Conservation (phyloP, 2,888 invertebrate species). For the Cacoxenus indagator region DNA sequence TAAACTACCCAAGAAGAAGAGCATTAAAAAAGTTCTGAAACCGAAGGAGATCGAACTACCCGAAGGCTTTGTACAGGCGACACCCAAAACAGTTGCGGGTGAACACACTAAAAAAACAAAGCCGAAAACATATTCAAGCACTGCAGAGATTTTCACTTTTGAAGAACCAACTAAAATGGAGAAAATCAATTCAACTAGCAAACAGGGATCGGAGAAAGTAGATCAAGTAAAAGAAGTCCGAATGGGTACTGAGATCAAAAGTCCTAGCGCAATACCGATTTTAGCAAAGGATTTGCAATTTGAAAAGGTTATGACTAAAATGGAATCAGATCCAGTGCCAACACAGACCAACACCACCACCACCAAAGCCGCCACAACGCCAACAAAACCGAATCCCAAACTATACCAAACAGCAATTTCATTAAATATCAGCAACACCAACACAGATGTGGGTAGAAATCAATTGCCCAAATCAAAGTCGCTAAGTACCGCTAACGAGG, state of each 20-base stretch:
- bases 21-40: slow-evolving; percentile 37
- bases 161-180: slow-evolving; percentile 41
- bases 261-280: too few relatives aligned
- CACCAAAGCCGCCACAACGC: background rate
- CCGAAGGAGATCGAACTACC: slow-evolving; percentile 42
- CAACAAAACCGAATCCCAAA: background rate
- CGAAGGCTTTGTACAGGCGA: slow-evolving; percentile 55
- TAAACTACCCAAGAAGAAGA: slow-evolving; percentile 68
- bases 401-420: background rate
- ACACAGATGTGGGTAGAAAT: background rate
- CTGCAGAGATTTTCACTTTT: slow-evolving; percentile 56
- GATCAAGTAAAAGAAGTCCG: background rate
- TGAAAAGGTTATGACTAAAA: too few relatives aligned
- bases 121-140: slow-evolving; percentile 31
- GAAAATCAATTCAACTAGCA: background rate
- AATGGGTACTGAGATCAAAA: too few relatives aligned
- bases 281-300: too few relatives aligned
- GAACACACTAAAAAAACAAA: slow-evolving; percentile 28
- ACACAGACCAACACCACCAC: too few relatives aligned
- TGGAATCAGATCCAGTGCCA: too few relatives aligned
- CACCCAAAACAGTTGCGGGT: slow-evolving; percentile 44
- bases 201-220: background rate
- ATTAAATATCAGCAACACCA: background rate
- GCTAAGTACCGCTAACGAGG: slow-evolving; percentile 18
- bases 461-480: slow-evolving; percentile 27